Base-by-base conservation (phyloP, 2,113 vertebrate genomes). In the Hypocryptadius cinnamomeus region DNA sequence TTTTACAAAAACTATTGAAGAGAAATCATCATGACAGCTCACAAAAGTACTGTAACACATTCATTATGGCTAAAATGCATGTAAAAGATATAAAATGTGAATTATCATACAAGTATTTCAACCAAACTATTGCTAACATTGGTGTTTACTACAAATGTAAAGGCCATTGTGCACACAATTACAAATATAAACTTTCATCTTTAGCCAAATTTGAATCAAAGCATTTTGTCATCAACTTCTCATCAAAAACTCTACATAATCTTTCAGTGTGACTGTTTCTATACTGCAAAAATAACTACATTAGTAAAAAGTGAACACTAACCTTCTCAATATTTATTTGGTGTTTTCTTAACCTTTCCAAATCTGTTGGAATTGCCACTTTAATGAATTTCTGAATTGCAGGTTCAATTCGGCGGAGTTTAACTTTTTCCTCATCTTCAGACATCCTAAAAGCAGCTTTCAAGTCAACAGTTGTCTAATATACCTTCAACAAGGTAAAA, bases 321-420 rank as follows among this genome's bases (percentile, higher is more conserved):
- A 99, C 99, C 99, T 99, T 99, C 95, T 99, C 98, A 94, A 99
- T 99, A 97, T 99, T 99, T 97, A 98, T 98, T 93, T 99, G 99
- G 96, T 99, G 99, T 89, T 99, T 99, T 92, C 98, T 98, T 93
- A 99, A 97, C 85, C 99, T 98, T 89, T 99, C 99, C 97, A 99
- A 97, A 96, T 99, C 99, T 40, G 99, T 99, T 91, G 99, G 99
- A 81, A 99, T 98, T 87, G 98, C 99, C 96, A 99, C 99, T 98
- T 99, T 99, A 95, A 98, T 98, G 91, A 99, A 99, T 95, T 99
- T 99, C 95, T 99, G 98, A 95, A 99, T 98, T 9, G 99, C 98
- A 51, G 98, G 97, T 92, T 99, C 99, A 47, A 99, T 98, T 81
- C 99, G 98, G 91, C 98, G 98, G 89, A 99, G 97, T 64, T 97